phyloP scores from a whole-genome alignment of 2,888 invertebrate genomes.

The Digitonthophagus gazella region DNA sequence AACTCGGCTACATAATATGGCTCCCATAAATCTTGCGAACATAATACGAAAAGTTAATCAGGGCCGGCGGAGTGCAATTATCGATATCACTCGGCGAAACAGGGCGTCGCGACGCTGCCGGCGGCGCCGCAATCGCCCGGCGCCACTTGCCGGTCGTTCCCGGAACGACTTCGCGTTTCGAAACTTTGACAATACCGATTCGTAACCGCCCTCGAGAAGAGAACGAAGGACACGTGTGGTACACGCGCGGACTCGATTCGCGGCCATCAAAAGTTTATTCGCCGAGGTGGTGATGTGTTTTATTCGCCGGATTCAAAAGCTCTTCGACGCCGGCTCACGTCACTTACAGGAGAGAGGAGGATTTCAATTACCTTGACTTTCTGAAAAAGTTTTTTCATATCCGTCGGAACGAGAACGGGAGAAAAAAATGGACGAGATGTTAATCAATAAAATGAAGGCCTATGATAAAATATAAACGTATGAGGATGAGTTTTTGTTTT shows the following conservation, averaged over 20 bases:
- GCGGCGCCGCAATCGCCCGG: neutral
- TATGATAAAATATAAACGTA: neutral
- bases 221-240: neutral
- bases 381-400: slow-evolving; percentile 9
- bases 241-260: neutral
- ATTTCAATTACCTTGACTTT: neutral
- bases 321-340: neutral
- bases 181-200: neutral
- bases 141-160: neutral
- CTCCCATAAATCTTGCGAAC: neutral
- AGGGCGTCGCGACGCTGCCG: too few species aligned
- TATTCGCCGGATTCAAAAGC: neutral
- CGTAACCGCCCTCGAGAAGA: neutral
- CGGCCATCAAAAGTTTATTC: neutral
- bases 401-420: neutral
- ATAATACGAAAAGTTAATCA: neutral
- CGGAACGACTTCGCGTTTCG: neutral
- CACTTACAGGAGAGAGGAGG: neutral
- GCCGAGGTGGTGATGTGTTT: neutral
- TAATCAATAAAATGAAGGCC: neutral
- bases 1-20: neutral
- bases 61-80: neutral
- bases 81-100: neutral
- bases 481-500: too few species aligned
- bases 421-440: slow-evolving; percentile 1